Evolutionary conservation across 2,113 vertebrate species (phyloP).

Genomic region (Cervus canadensis): DNA sequence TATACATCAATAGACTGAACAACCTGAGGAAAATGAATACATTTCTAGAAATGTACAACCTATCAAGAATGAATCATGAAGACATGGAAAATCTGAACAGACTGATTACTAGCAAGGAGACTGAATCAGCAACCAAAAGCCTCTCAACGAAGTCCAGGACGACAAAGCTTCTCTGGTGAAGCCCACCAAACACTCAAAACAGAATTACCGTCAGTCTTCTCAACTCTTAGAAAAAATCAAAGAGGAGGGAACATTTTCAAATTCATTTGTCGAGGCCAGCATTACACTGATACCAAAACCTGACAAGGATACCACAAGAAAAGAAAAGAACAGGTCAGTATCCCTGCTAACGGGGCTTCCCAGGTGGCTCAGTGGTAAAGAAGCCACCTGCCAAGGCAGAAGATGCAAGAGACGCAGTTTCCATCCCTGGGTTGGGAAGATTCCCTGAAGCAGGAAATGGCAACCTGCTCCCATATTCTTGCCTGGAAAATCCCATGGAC

Average conservation of each 20-base stretch:
- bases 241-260: not conserved
- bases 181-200: not conserved
- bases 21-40: not conserved
- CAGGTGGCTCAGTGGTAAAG: not conserved
- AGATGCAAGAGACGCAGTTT: not conserved
- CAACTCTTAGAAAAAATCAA: not conserved
- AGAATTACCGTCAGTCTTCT: not conserved
- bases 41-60: not conserved
- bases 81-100: not conserved
- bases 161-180: not conserved
- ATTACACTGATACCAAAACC: not conserved
- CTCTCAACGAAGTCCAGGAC: not conserved
- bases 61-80: not conserved
- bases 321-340: not conserved
- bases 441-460: not conserved
- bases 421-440: not conserved
- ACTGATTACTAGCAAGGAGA: not conserved
- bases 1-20: not conserved
- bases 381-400: not conserved
- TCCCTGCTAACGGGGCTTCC: not conserved
- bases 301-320: not conserved
- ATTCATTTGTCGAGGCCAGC: not conserved
- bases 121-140: not conserved
- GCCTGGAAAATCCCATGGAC: not conserved
- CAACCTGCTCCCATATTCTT: not conserved